Evolutionary conservation across 1,140 invertebrate species (phyloP).

Genomic region (Bombus soroeensis): DNA sequence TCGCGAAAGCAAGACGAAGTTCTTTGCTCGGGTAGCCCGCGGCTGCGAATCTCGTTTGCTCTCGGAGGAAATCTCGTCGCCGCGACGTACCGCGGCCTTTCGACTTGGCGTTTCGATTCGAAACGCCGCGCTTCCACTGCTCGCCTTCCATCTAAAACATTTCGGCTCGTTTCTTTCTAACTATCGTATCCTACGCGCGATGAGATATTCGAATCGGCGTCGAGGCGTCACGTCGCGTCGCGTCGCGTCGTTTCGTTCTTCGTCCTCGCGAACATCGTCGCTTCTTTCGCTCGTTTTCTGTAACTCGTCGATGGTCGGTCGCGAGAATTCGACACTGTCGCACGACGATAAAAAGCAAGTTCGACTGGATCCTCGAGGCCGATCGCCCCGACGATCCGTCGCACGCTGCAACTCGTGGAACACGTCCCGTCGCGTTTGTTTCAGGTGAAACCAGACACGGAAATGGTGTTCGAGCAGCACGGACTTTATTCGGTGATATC

Average conservation of each 20-base stretch:
- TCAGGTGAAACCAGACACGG: conserved; percentile 77
- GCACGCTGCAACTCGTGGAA: not conserved
- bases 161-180: no score
- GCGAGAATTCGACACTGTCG: not conserved
- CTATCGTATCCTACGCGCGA: no score
- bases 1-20: not conserved
- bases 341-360: no score
- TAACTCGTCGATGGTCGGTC: not conserved
- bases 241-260: no score
- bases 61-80: not conserved
- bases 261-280: no score
- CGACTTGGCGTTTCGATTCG: not conserved
- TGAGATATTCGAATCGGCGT: no score
- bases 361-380: not conserved
- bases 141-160: not conserved
- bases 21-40: not conserved
- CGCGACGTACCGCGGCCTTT: not conserved
- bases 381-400: not conserved
- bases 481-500: conserved; percentile 76
- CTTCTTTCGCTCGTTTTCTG: not conserved
- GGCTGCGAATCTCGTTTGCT: conserved; percentile 26
- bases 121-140: not conserved
- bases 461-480: conserved; percentile 69
- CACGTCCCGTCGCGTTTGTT: conserved; percentile 48
- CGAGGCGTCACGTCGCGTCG: no score